Evolutionary conservation across 2,797 vertebrate genomes (phyloP).

Genomic region (Steatocranus sp.): DNA sequence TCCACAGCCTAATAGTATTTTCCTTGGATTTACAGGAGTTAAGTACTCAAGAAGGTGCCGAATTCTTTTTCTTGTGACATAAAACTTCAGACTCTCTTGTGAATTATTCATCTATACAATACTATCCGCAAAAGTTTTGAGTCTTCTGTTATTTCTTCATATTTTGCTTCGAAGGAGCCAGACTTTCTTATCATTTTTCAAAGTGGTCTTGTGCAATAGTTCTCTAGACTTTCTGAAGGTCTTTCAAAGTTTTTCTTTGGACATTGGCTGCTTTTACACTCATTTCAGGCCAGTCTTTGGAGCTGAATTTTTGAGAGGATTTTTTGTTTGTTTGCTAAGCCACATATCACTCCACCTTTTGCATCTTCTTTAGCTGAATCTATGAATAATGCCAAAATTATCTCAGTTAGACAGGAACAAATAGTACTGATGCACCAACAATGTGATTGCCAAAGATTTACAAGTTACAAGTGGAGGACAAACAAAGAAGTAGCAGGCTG

Average conservation of each 20-base stretch:
- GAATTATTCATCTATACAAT: not conserved
- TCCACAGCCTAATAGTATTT: not conserved
- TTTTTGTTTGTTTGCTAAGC: not conserved
- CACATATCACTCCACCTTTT: not conserved
- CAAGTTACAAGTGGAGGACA: not conserved
- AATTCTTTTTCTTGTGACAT: not conserved
- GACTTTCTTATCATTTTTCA: not conserved
- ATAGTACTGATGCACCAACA: not conserved
- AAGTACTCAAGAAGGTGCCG: not conserved
- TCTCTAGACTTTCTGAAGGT: not conserved
- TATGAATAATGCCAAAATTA: not conserved
- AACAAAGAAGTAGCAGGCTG: not conserved
- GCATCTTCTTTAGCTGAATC: not conserved
- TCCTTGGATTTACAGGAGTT: not conserved
- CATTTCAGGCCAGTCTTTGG: not conserved
- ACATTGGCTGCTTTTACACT: not conserved
- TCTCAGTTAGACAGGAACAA: not conserved
- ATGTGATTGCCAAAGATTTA: not conserved
- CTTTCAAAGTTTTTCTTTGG: not conserved
- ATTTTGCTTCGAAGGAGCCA: not conserved
- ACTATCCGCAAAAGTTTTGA: not conserved
- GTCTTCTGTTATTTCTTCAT: not conserved
- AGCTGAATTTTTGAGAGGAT: not conserved
- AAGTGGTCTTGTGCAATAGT: not conserved
- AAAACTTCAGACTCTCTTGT: not conserved